phyloP scores from a whole-genome alignment of 2,113 vertebrate species.

The Physeter macrocephalus region DNA sequence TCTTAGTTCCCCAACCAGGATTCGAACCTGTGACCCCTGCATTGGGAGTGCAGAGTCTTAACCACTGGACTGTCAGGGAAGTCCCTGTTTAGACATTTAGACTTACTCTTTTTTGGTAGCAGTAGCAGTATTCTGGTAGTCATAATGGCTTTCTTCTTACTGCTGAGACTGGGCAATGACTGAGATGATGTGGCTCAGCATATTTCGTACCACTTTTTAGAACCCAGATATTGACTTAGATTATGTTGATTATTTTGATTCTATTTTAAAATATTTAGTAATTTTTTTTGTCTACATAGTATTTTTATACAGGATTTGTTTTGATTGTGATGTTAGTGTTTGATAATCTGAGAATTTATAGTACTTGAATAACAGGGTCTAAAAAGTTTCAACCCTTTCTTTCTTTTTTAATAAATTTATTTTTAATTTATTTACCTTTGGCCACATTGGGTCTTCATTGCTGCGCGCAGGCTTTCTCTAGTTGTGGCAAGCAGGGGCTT shows the following conservation, averaged over 20 bases:
- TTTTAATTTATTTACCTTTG: too few species aligned
- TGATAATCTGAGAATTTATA: not conserved
- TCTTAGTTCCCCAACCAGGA: not conserved
- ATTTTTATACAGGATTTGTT: conserved; percentile 16
- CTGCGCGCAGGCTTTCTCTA: too few species aligned
- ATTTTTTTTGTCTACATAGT: not conserved
- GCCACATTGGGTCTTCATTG: too few species aligned
- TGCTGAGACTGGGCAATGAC: not conserved
- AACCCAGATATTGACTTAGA: not conserved
- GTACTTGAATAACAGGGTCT: not conserved
- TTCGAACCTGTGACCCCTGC: not conserved
- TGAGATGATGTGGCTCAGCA: not conserved
- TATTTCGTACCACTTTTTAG: not conserved
- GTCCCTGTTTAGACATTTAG: not conserved
- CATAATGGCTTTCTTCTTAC: not conserved
- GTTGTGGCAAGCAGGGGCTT: too few species aligned
- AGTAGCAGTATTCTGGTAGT: not conserved
- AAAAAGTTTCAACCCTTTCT: not conserved
- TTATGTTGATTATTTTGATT: not conserved
- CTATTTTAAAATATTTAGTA: not conserved
- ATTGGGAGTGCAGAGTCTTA: not conserved
- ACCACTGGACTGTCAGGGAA: not conserved
- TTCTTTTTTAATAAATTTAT: too few species aligned
- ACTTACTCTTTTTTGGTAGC: not conserved
- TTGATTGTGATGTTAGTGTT: not conserved